Evolutionary conservation across 2,888 invertebrate genomes (phyloP), one percentile per base, ranked within the genome.

Genomic region (Acanthosepion esculentum): DNA sequence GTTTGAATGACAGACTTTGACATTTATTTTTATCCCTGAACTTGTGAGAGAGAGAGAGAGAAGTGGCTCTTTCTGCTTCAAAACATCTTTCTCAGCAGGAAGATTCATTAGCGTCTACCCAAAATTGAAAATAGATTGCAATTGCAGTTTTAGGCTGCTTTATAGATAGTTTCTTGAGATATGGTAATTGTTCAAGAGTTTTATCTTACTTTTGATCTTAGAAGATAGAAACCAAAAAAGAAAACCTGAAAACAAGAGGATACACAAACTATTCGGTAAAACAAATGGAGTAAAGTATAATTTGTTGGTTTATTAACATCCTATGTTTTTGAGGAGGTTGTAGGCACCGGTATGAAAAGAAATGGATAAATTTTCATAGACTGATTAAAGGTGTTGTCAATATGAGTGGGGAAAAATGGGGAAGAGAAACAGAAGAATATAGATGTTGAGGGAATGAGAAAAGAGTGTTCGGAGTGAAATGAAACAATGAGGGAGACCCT

Each of bases 151-250:
- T 33, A 12, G 78, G 78, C 78, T 15, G n/a, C 15, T 78, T 78
- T 78, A 78, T n/a, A 78, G n/a, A 78, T 78, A 78, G 78, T 33
- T n/a, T 33, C 78, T n/a, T 33, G 33, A 78, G 78, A 78, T 78
- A 78, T 78, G 12, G 78, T 78, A 78, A 78, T 78, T 78, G 78
- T 78, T 78, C 78, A 78, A 78, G 78, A 78, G 78, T 78, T 78
- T 78, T 78, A 78, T 78, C 78, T 78, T 78, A 78, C 78, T 78
- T 78, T 78, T 78, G 78, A 78, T 78, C 78, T 78, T 33, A 78
- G 78, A 78, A 78, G n/a, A 78, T n/a, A 78, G 78, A n/a, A 10
- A 78, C n/a, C n/a, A 78, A 78, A n/a, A 15, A 78, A 78, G 5
- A n/a, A 78, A 12, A 78, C 20, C 10, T n/a, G n/a, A 78, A n/a